A percentile compares a stretch with the other conserved stretches of the same genome.
Conservation (phyloP, 2,888 invertebrate species). For the Philhelius pedissequus region DNA sequence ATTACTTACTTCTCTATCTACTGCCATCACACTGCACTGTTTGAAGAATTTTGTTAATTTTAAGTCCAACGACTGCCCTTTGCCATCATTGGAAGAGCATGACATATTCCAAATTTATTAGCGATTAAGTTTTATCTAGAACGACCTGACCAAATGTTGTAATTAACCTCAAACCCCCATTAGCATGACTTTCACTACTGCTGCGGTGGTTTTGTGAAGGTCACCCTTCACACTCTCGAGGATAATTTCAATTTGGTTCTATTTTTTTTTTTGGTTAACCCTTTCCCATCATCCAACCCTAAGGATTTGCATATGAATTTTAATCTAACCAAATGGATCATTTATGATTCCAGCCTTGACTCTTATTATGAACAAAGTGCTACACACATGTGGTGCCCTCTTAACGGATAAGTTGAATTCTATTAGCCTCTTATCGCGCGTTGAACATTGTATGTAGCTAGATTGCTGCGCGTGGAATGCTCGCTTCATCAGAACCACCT, state of each 20-base stretch:
- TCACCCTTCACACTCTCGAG: slow-evolving; percentile 6
- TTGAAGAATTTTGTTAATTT: slow-evolving; percentile 35
- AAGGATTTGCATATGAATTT: slow-evolving; percentile 70
- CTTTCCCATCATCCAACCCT: slow-evolving; percentile 8
- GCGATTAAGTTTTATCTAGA: slow-evolving; percentile 70
- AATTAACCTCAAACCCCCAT: slow-evolving; percentile 73
- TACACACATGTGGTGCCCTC: slow-evolving; percentile 59
- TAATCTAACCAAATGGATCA: slow-evolving; percentile 69
- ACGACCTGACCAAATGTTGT: slow-evolving; percentile 74
- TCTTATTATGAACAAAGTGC: not conserved
- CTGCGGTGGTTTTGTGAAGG: slow-evolving; percentile 19
- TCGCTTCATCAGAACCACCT: not conserved
- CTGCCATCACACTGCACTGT: too few species aligned
- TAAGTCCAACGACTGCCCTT: slow-evolving; percentile 7
- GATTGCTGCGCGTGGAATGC: slow-evolving; percentile 36
- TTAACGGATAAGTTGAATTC: slow-evolving; percentile 68
- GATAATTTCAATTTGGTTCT: slow-evolving; percentile 57
- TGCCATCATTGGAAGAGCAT: not conserved
- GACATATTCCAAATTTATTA: slow-evolving; percentile 66
- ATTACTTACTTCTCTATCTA: not conserved
- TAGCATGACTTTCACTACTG: slow-evolving; percentile 32
- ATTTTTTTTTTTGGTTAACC: slow-evolving; percentile 32
- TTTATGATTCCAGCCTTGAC: slow-evolving; percentile 51
- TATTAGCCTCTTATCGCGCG: slow-evolving; percentile 68
- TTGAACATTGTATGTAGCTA: slow-evolving; percentile 44